These are phyloP conservation scores for Sander lucioperca DNA, from an alignment of 2,113 vertebrate genomes.

Conservation along the genomic window DNA sequence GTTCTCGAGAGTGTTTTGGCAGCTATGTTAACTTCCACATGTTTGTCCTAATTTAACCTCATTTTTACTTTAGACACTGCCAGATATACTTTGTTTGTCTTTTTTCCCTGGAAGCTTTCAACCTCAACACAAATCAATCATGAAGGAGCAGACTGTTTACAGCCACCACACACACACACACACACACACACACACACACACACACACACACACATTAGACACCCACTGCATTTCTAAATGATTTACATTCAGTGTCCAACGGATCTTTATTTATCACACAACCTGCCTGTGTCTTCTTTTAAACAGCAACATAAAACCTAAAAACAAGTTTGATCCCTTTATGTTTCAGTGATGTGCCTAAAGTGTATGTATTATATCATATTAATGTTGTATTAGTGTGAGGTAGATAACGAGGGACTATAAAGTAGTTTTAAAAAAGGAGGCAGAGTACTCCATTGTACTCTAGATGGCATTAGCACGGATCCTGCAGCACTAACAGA, in stretches of 20 bases:
- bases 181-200: background rate
- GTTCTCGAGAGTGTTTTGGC: conserved; percentile 9
- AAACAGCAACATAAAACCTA: conserved; percentile 35
- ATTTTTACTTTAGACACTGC: conserved; percentile 18
- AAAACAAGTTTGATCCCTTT: conserved; percentile 10
- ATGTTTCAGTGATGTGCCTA: background rate
- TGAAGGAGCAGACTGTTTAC: conserved; percentile 34
- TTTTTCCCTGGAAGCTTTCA: background rate
- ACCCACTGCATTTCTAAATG: conserved; percentile 45
- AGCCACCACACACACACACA: conserved; percentile 8
- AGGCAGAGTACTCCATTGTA: conserved; percentile 12
- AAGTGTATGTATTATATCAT: conserved; percentile 26
- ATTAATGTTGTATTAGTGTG: conserved; percentile 29
- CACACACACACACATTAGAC: conserved; percentile 15
- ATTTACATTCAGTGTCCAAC: conserved; percentile 43
- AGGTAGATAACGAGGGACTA: background rate
- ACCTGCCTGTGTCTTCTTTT: conserved; percentile 15
- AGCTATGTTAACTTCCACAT: background rate
- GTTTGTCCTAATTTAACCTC: background rate
- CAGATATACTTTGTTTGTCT: conserved; percentile 8
- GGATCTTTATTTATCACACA: conserved; percentile 26
- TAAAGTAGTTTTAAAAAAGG: conserved; percentile 48
- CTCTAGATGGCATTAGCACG: background rate
- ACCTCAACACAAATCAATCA: conserved; percentile 8
- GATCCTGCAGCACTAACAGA: background rate